A percentile compares a stretch with the other conserved stretches of the same genome.
These are phyloP conservation scores for Palythoa grandiflora DNA, from an alignment of 92 coral and sea anemone genomes.

Conservation along the genomic window DNA sequence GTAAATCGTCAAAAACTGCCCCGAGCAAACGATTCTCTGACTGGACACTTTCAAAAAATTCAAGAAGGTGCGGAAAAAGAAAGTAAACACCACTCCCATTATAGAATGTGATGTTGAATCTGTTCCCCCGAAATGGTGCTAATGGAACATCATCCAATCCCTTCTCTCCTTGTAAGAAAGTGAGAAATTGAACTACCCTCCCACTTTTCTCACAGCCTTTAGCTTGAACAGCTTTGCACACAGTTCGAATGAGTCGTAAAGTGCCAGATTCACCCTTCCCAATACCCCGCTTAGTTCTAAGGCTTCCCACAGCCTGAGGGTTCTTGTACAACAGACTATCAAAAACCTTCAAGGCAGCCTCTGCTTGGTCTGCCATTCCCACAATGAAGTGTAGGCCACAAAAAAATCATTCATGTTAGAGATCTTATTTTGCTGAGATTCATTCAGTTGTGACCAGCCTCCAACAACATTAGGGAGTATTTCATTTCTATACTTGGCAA, in stretches of 20 bases:
- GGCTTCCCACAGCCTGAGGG: conserved; percentile 12
- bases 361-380: conserved; percentile 21
- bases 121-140: conserved; percentile 6
- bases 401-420: conserved; percentile 6
- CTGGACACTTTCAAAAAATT: conserved; percentile 19
- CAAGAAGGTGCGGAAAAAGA: conserved; percentile 20
- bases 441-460: conserved; percentile 17
- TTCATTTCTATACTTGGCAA: conserved; percentile 31
- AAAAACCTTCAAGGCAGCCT: conserved; percentile 17
- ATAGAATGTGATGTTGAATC: conserved; percentile 15
- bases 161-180: conserved; percentile 17
- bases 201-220: conserved; percentile 15
- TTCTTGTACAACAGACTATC: conserved; percentile 16
- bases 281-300: conserved; percentile 5
- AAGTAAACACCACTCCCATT: conserved; percentile 22
- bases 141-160: conserved; percentile 13
- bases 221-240: conserved; percentile 9
- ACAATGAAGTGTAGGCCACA: conserved; percentile 13
- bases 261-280: conserved; percentile 24
- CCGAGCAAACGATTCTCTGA: conserved; percentile 10
- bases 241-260: conserved; percentile 14
- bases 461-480: conserved; percentile 39
- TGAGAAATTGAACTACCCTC: conserved; percentile 24
- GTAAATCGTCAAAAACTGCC: conserved; percentile 25
- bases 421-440: conserved; percentile 18